Evolutionary conservation across 2,113 vertebrate genomes (phyloP), one percentile per base, ranked within the genome.

Genomic region (Muntiacus muntjak): DNA sequence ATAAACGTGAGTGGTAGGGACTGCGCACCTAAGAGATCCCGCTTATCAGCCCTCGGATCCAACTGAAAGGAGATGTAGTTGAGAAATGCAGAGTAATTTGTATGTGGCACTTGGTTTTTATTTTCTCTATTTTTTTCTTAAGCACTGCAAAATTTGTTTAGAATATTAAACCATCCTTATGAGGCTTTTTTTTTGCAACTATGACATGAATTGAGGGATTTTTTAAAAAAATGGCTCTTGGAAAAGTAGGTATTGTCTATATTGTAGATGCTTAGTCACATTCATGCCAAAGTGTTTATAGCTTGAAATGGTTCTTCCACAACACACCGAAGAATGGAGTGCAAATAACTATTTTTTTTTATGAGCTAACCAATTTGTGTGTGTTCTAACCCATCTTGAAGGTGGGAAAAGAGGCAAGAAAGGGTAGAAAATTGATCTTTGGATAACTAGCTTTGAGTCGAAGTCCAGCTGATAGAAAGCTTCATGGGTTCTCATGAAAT

Each of bases 101-200:
- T 96, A 91, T 94, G 91, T 97, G 91, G 97, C 97, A 97, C 97
- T 98, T 98, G 97, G 95, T 93, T 97, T 97, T 95, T 93, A 85
- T 40, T 71, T 62, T 62, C 58, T 62, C 21, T n/a, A n/a, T n/a
- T 96, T 94, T 36, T 67, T 87, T 82, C 45, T 86, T 58, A 89
- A 98, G 96, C 96, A 97, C 93, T 96, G 94, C 97, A 87, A 67
- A 95, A 84, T 85, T 88, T 94, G 19, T 96, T 96, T 82, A 54
- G 91, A 94, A 86, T 88, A 81, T 88, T 96, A 96, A 96, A 95
- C 95, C 50, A 71, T 88, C 50, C 58, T 95, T 58, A 93, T 89
- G 55, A 78, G 94, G 57, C 64, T 96, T 6, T 91, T 81, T 93
- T 88, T 87, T 85, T 94, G 95, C 54, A 95, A 93, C 67, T 88